Conservation (phyloP, 2,888 invertebrate genomes). For the Ditula angustiorana region DNA sequence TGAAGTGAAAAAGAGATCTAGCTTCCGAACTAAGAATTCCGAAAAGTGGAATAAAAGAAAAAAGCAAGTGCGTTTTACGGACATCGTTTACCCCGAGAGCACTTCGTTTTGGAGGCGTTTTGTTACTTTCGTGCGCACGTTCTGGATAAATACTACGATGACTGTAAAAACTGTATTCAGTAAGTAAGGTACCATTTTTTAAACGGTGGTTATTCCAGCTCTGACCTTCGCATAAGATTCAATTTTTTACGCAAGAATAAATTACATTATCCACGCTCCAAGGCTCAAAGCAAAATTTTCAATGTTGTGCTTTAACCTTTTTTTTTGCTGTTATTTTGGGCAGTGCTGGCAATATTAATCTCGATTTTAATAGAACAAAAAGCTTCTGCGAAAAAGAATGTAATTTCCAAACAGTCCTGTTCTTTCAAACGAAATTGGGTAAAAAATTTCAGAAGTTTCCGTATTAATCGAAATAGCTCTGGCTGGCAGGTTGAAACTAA, state of each 20-base stretch:
- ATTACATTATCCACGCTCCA: slow-evolving; percentile 51
- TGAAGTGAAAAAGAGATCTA: slow-evolving; percentile 71
- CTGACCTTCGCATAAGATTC: slow-evolving; percentile 47
- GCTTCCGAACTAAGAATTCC: slow-evolving; percentile 64
- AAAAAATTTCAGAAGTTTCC: slow-evolving; percentile 5
- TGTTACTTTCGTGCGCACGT: slow-evolving; percentile 63
- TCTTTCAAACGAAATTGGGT: not conserved
- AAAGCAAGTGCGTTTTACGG: slow-evolving; percentile 75
- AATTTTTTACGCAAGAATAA: slow-evolving; percentile 49
- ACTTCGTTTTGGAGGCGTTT: slow-evolving; percentile 65
- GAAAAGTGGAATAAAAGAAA: slow-evolving; percentile 58
- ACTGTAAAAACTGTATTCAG: slow-evolving; percentile 64
- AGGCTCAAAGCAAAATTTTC: slow-evolving; percentile 48
- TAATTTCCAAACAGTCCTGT: not conserved
- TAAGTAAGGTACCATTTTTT: slow-evolving; percentile 60
- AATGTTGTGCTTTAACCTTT: slow-evolving; percentile 48
- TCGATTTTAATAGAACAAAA: slow-evolving; percentile 23
- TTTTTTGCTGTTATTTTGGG: slow-evolving; percentile 45
- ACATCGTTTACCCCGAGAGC: slow-evolving; percentile 56
- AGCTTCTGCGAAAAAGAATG: not conserved
- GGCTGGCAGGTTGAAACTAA: not conserved
- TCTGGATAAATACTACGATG: slow-evolving; percentile 66
- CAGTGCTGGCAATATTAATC: slow-evolving; percentile 33
- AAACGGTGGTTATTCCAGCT: slow-evolving; percentile 37
- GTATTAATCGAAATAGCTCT: slow-evolving; percentile 15